Conservation (phyloP, 2,797 vertebrate genomes). For the Peromyscus eremicus region DNA sequence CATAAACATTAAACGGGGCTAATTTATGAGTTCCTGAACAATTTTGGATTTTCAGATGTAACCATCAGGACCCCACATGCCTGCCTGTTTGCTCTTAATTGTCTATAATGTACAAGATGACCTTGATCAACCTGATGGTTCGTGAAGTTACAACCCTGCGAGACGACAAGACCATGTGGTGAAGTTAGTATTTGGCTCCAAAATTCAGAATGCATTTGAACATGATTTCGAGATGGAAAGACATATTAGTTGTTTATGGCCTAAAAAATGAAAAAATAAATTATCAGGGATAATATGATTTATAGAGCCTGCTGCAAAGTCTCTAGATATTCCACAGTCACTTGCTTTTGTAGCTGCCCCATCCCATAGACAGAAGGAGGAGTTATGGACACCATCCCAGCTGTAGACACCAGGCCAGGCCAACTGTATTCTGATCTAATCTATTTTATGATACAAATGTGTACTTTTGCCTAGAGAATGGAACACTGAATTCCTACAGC, state of each 20-base stretch:
- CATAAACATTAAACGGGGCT: slow-evolving; percentile 85
- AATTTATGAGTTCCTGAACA: slow-evolving; percentile 84
- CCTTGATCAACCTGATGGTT: slow-evolving; percentile 67
- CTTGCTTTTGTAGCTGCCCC: neutral
- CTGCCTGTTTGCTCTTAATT: slow-evolving; percentile 69
- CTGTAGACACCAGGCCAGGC: neutral
- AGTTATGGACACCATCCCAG: neutral
- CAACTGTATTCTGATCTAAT: neutral
- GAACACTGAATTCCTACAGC: slow-evolving; percentile 1
- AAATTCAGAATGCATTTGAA: slow-evolving; percentile 54
- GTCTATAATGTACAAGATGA: slow-evolving; percentile 67
- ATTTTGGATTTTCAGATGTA: slow-evolving; percentile 73
- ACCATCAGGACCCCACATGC: slow-evolving; percentile 70
- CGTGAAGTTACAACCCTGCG: slow-evolving; percentile 43
- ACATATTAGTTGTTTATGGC: neutral
- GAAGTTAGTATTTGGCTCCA: slow-evolving; percentile 59
- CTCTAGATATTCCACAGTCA: neutral
- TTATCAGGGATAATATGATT: neutral
- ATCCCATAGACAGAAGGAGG: neutral
- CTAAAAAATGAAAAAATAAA: neutral
- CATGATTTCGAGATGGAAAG: slow-evolving; percentile 51
- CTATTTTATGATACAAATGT: neutral
- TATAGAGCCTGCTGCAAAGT: neutral
- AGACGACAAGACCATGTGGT: slow-evolving; percentile 48
- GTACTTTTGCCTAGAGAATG: neutral